Percentiles rank a stretch among this genome's conserved stretches.
These are phyloP conservation scores for Chaetodon trifasciatus DNA, from an alignment of 2,797 vertebrate genomes.

Conservation along the genomic window DNA sequence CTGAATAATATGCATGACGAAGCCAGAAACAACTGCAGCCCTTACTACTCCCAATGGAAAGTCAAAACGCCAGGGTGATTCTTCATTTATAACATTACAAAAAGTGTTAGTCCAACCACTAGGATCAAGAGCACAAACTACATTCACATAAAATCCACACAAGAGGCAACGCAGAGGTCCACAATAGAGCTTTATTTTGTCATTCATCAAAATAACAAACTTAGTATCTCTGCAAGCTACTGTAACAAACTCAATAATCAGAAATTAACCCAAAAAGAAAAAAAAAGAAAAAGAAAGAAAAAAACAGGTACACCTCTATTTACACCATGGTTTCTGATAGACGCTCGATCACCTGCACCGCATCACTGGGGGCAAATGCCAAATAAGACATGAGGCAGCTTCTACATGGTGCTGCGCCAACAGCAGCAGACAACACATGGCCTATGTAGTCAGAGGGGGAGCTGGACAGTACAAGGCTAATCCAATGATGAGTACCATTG, in stretches of 20 bases:
- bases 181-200: conserved; percentile 85
- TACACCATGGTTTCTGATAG: conserved; percentile 78
- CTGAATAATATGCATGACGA: conserved; percentile 40
- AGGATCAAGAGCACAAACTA: neutral
- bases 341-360: conserved; percentile 57
- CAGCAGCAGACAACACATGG: conserved; percentile 62
- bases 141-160: conserved; percentile 36
- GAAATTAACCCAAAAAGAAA: conserved; percentile 48
- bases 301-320: conserved; percentile 80
- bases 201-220: conserved; percentile 84
- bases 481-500: conserved; percentile 60
- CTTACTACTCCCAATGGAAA: neutral
- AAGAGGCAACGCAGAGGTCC: conserved; percentile 72
- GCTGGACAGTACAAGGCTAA: conserved; percentile 61
- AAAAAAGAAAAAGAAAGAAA: conserved; percentile 36
- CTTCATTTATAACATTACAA: neutral
- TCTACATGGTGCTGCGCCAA: conserved; percentile 60
- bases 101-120: neutral
- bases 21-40: conserved; percentile 31
- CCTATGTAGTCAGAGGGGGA: conserved; percentile 50
- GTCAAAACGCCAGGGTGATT: neutral
- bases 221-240: conserved; percentile 85
- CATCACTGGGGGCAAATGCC: conserved; percentile 56
- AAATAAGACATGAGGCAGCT: conserved; percentile 73
- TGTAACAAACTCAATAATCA: conserved; percentile 83